Conservation (phyloP, 2,113 vertebrate species). For the Crotophaga sulcirostris region DNA sequence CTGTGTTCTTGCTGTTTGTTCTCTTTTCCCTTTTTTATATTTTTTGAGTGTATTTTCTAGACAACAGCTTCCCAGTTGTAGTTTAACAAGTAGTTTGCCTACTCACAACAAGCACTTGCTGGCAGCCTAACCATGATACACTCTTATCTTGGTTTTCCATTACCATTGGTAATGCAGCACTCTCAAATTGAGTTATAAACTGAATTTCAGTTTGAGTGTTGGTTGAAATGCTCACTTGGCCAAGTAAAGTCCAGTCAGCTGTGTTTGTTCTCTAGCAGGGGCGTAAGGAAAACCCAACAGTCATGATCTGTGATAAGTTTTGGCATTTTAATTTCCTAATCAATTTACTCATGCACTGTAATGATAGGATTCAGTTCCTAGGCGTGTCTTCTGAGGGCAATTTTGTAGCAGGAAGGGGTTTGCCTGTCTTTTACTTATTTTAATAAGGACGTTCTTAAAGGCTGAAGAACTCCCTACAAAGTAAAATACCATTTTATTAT, state of each 20-base stretch:
- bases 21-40: not conserved
- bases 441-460: not conserved
- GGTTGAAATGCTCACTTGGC: not conserved
- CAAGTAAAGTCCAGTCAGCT: no score
- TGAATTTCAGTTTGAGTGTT: not conserved
- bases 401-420: not conserved
- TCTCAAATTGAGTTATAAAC: not conserved
- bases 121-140: not conserved
- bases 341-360: not conserved
- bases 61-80: not conserved
- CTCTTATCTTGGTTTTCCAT: not conserved
- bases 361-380: not conserved
- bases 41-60: not conserved
- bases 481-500: not conserved
- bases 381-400: not conserved
- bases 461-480: not conserved
- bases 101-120: not conserved
- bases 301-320: not conserved
- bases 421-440: not conserved
- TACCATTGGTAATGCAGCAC: accelerated
- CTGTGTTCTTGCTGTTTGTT: not conserved
- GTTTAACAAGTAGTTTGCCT: not conserved
- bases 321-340: not conserved
- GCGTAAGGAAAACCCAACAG: not conserved
- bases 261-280: not conserved